Percentiles rank a stretch among this genome's conserved stretches.
Evolutionary conservation across 2,113 vertebrate genomes (phyloP).

Genomic region (Mesoclemmys tuberculata): DNA sequence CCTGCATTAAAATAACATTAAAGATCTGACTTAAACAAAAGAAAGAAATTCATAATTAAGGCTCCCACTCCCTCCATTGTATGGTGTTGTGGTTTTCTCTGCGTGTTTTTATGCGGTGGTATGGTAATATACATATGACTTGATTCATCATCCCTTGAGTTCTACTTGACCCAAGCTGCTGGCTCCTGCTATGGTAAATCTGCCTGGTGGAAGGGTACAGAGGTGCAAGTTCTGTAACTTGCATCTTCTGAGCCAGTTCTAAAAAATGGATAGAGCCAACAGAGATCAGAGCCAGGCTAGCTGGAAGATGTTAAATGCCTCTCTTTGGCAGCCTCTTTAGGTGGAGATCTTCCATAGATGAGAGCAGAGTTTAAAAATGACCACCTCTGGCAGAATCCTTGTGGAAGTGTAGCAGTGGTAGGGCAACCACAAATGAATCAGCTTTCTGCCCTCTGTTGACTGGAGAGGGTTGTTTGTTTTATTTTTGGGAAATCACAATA

Average conservation of each 20-base stretch:
- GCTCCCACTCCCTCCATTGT: not conserved
- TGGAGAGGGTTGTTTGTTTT: not conserved
- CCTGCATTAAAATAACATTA: not conserved
- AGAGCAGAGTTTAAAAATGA: not conserved
- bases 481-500: not conserved
- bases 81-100: not conserved
- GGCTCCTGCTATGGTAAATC: not conserved
- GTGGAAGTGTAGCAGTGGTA: not conserved
- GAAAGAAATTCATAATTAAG: not conserved
- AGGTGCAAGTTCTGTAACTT: not conserved
- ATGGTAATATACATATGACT: not conserved
- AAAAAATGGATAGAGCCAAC: not conserved
- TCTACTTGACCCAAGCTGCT: rapidly evolving
- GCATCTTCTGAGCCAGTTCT: not conserved
- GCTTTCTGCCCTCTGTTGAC: not conserved
- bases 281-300: not conserved
- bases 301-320: not conserved
- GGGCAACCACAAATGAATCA: not conserved
- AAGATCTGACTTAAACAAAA: not conserved
- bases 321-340: not conserved
- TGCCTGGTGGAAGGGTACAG: rapidly evolving
- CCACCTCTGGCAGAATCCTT: not conserved
- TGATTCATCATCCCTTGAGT: not conserved
- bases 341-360: not conserved
- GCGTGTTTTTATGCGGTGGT: not conserved